Evolutionary conservation across 2,113 vertebrate species (phyloP).

Genomic region (Muntiacus reevesi): DNA sequence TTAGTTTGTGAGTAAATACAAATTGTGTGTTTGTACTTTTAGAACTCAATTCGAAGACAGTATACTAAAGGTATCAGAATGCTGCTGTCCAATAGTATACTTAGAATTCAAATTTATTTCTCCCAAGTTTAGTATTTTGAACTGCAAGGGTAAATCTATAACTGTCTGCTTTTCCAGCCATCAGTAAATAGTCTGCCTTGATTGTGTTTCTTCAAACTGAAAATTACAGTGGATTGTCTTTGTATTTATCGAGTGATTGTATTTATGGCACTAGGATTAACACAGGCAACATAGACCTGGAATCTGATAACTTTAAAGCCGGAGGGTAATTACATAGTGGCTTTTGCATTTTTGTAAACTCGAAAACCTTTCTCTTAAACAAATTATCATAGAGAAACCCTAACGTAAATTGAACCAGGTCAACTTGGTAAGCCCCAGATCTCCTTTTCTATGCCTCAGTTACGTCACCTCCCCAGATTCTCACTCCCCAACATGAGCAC

Average conservation of each 20-base stretch:
- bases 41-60: not conserved
- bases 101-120: not conserved
- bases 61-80: not conserved
- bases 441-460: not conserved
- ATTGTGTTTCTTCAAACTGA: not conserved
- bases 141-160: not conserved
- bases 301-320: not conserved
- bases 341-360: not conserved
- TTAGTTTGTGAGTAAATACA: conserved; percentile 54
- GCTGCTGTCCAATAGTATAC: not conserved
- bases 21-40: not conserved
- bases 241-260: not conserved
- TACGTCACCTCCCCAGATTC: not conserved
- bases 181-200: not conserved
- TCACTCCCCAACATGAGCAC: not conserved
- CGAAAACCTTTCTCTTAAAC: not conserved
- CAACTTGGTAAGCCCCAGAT: not conserved
- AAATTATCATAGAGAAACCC: not conserved
- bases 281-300: not conserved
- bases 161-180: not conserved
- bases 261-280: not conserved
- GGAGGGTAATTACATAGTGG: not conserved
- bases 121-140: conserved; percentile 6
- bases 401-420: not conserved
- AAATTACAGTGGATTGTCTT: not conserved